phyloP scores from a whole-genome alignment of 1,140 invertebrate species.

The Thrips palmi region DNA sequence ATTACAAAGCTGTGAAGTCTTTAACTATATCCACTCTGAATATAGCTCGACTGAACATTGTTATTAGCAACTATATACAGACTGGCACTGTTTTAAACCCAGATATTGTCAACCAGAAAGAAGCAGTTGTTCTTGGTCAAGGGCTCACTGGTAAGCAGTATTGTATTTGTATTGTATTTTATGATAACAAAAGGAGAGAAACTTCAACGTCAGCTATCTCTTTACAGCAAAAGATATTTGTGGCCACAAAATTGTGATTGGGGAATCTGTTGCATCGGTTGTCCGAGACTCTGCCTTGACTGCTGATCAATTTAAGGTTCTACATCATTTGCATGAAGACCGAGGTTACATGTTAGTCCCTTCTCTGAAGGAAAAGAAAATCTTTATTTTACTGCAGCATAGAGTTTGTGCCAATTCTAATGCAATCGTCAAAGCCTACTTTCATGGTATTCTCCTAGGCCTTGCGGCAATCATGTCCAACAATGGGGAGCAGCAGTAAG shows the following conservation, averaged over 20 bases:
- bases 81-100: conserved; percentile 28
- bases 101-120: conserved; percentile 30
- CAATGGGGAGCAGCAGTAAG: too few relatives aligned
- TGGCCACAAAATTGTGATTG: conserved; percentile 30
- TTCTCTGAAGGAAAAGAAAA: conserved; percentile 22
- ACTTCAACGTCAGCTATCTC: neutral
- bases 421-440: conserved; percentile 31
- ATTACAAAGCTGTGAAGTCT: conserved; percentile 65
- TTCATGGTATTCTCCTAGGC: conserved; percentile 28
- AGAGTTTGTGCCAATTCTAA: conserved; percentile 20
- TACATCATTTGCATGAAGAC: conserved; percentile 22
- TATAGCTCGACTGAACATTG: conserved; percentile 45
- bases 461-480: too few relatives aligned
- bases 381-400: conserved; percentile 28
- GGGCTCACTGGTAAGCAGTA: conserved; percentile 22
- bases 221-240: conserved; percentile 20
- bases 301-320: conserved; percentile 19
- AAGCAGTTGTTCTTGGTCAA: conserved; percentile 35
- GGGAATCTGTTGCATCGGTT: conserved; percentile 29
- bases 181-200: too few relatives aligned
- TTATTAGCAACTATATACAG: conserved; percentile 39
- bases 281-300: conserved; percentile 21
- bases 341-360: conserved; percentile 29
- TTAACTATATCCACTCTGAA: conserved; percentile 43
- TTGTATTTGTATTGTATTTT: conserved; percentile 7